Evolutionary conservation across 1,140 invertebrate species (phyloP), one percentile per base, ranked within the genome.

Genomic region (Sycobia sp.): DNA sequence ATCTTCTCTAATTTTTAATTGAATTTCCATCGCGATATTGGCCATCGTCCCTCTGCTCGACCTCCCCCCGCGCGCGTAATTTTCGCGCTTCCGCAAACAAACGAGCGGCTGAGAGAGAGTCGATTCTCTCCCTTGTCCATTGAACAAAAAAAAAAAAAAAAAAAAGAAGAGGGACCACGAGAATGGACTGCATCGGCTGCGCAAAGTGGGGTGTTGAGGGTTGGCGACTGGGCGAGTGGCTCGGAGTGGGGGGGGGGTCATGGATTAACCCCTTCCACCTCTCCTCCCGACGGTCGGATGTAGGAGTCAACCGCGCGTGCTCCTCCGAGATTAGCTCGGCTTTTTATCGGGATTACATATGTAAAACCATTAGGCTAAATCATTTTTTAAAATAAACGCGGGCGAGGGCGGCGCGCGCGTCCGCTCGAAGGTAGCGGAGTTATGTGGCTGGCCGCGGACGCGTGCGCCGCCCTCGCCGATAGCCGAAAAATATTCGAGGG

Each of bases 261-360:
- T 71, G 73, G 73, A 73, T 75, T 72, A 75, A n/a, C n/a, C n/a
- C n/a, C n/a, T n/a, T n/a, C n/a, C n/a, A n/a, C n/a, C n/a, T n/a
- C n/a, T n/a, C n/a, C 63, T 49, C 59, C 27, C 57, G 63, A 60
- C 47, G 43, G n/a, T n/a, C 14, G 60, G 67, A 73, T 72, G n/a
- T 76, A 73, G 68, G 72, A 74, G 72, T 72, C 71, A 70, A 75
- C 76, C 71, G 71, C 71, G 79, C 73, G 75, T 82, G 80, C 73
- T 72, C 68, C 67, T 64, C 66, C 72, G 78, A 82, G 80, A 82
- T 82, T 82, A 82, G 80, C 76, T 63, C 57, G 70, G 78, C 73
- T 77, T 80, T 80, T 76, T 79, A 80, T 82, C 74, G 78, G 76
- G 78, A 82, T 82, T 81, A 81, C 80, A 80, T 75, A 77, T 78